phyloP scores from a whole-genome alignment of 2,113 vertebrate genomes.

The Lepisosteus oculatus region DNA sequence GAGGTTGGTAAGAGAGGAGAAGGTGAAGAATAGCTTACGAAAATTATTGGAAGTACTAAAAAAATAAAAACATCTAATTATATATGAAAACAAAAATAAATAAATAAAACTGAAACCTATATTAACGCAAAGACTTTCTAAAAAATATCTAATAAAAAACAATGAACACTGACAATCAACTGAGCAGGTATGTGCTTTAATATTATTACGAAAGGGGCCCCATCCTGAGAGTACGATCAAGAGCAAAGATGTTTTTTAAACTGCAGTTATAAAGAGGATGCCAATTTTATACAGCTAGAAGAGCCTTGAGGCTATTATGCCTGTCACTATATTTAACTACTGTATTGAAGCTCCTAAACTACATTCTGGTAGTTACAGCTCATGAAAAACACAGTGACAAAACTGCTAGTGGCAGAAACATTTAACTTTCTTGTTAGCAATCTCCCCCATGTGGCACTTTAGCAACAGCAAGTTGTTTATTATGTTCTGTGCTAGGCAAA shows the following conservation, averaged over 20 bases:
- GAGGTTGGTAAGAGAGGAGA: no score
- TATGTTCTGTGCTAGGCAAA: constrained; percentile 93
- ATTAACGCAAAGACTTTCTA: neutral
- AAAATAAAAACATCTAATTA: no score
- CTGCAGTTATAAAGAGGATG: constrained; percentile 52
- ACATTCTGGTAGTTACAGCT: constrained; percentile 83
- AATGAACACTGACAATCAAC: neutral
- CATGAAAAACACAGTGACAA: constrained; percentile 90
- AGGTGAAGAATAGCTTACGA: no score
- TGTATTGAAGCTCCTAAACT: constrained; percentile 72
- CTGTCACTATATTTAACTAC: constrained; percentile 75
- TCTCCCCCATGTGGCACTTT: constrained; percentile 95
- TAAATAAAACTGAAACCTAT: neutral
- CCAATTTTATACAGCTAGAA: constrained; percentile 44
- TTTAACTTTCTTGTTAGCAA: constrained; percentile 94
- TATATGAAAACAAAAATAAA: no score
- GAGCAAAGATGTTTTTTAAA: constrained; percentile 52
- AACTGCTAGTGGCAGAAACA: constrained; percentile 88
- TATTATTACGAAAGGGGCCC: constrained; percentile 24
- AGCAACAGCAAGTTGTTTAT: constrained; percentile 96
- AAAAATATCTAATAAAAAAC: no score
- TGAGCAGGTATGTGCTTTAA: constrained; percentile 46
- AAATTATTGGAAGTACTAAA: no score
- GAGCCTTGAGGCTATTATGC: constrained; percentile 63
- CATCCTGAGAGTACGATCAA: constrained; percentile 53